phyloP scores from a whole-genome alignment of 2,113 vertebrate genomes.

The Trematocara marginatum region DNA sequence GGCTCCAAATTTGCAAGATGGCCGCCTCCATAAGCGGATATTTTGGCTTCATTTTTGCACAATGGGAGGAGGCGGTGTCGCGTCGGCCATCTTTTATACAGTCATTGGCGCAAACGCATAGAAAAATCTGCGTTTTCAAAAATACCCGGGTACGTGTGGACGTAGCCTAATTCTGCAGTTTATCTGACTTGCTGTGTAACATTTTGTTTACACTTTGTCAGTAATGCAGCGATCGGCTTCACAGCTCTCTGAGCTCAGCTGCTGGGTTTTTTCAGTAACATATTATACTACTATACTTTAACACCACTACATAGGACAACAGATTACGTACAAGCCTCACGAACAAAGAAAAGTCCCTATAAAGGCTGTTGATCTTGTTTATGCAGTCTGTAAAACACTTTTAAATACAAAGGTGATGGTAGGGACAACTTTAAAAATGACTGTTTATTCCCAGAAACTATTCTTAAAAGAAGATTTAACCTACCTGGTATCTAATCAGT shows the following conservation, averaged over 20 bases:
- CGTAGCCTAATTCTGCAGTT: background rate
- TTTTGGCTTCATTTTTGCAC: too few species aligned
- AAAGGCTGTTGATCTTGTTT: background rate
- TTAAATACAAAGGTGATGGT: background rate
- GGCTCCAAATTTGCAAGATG: too few species aligned
- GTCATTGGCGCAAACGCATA: too few species aligned
- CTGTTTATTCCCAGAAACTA: background rate
- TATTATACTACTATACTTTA: accelerated
- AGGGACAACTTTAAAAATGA: background rate
- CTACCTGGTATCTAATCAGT: background rate
- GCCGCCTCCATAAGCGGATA: too few species aligned
- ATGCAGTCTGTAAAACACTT: background rate
- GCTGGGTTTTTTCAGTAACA: background rate
- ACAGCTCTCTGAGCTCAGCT: background rate
- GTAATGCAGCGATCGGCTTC: background rate
- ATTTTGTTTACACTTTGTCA: background rate
- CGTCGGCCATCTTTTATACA: too few species aligned
- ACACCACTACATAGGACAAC: background rate
- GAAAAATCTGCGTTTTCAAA: too few species aligned
- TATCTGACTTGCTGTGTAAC: background rate
- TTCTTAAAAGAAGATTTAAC: accelerated
- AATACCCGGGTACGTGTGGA: too few species aligned
- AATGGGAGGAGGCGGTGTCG: too few species aligned
- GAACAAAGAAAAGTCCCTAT: accelerated
- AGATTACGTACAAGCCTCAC: background rate